phyloP scores from a whole-genome alignment of 2,888 invertebrate genomes.

The Uropetala carovei region DNA sequence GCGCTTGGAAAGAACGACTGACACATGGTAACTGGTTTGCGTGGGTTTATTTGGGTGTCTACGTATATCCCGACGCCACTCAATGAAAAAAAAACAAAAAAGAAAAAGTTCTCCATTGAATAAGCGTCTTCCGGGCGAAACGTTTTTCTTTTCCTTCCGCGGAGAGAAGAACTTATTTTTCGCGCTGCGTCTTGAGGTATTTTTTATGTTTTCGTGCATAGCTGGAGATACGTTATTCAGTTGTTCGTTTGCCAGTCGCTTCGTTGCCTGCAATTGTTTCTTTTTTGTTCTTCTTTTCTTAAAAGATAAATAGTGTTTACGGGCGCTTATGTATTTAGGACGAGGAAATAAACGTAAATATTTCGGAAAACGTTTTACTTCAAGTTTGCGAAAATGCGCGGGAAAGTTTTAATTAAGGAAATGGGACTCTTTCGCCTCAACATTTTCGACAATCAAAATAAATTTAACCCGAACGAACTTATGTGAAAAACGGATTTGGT shows the following conservation, averaged over 20 bases:
- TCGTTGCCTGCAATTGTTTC: background rate
- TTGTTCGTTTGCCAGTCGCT: background rate
- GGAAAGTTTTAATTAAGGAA: too few relatives aligned
- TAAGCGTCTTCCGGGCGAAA: background rate
- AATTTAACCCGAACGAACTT: too few relatives aligned
- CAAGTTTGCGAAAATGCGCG: background rate
- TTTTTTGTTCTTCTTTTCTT: background rate
- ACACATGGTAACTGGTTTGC: conserved; percentile 6
- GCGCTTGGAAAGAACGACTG: background rate
- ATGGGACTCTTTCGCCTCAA: too few relatives aligned
- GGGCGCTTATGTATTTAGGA: background rate
- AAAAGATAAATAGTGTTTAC: background rate
- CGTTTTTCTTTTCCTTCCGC: background rate
- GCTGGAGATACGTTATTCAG: background rate
- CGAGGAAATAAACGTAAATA: background rate
- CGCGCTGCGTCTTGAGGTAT: background rate
- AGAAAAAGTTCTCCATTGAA: background rate
- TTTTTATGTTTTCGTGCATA: background rate
- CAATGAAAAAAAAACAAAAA: background rate
- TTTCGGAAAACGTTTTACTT: background rate
- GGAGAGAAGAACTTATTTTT: too few relatives aligned
- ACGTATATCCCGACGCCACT: background rate
- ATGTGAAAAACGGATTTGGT: too few relatives aligned
- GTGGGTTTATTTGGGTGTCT: conserved; percentile 8
- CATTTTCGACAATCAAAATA: too few relatives aligned